These are phyloP conservation scores for Orgyia antiqua DNA, from an alignment of 2,888 invertebrate species.

Conservation along the genomic window DNA sequence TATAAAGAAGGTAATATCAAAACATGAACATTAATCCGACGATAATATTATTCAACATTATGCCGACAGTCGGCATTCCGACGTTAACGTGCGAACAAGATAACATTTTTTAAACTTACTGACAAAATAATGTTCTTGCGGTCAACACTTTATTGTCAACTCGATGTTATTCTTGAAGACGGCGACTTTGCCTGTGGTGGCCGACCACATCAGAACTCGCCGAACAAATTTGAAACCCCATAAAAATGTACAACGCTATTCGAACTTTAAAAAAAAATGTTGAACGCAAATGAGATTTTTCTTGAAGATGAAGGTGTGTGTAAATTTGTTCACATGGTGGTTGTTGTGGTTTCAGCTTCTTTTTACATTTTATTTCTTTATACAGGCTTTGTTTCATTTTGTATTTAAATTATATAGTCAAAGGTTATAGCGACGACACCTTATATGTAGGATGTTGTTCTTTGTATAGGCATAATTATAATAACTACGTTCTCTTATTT, in stretches of 20 bases:
- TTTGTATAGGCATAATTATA: no score
- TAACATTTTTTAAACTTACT: slow-evolving; percentile 5
- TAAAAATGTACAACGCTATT: slow-evolving; percentile 33
- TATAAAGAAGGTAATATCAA: no score
- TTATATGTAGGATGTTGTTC: no score
- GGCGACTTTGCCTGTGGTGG: slow-evolving; percentile 31
- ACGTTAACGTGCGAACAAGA: slow-evolving; percentile 6
- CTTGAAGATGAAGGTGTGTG: slow-evolving; percentile 9
- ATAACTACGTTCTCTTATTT: no score
- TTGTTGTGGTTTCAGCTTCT: not conserved
- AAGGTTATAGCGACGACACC: no score
- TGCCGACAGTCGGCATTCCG: slow-evolving; percentile 1
- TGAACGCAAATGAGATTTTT: slow-evolving; percentile 24
- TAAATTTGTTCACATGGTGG: slow-evolving; percentile 1
- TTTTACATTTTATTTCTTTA: no score
- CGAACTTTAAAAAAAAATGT: slow-evolving; percentile 5
- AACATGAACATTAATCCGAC: slow-evolving; percentile 1
- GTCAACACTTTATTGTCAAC: slow-evolving; percentile 29
- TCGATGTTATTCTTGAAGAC: slow-evolving; percentile 37
- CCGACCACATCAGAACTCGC: slow-evolving; percentile 42
- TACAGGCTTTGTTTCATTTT: not conserved
- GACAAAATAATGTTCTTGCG: slow-evolving; percentile 29
- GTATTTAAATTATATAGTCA: no score
- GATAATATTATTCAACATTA: slow-evolving; percentile 1
- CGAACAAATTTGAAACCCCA: slow-evolving; percentile 49